These are phyloP conservation scores for Acanthisitta chloris DNA, from an alignment of 2,113 vertebrate genomes.

Conservation along the genomic window DNA sequence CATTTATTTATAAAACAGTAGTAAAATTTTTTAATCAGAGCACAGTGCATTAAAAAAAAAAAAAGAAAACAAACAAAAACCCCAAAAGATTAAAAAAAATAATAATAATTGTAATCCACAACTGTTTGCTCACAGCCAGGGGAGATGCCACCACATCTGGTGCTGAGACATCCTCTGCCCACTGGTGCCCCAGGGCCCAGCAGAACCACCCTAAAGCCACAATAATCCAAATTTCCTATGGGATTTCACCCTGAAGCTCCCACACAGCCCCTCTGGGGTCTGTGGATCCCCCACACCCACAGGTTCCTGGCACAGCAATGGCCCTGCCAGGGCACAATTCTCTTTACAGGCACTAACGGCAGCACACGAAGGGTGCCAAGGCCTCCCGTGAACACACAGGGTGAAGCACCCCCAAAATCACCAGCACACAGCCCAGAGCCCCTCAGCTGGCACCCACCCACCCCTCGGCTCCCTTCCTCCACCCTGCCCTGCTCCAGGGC, in stretches of 20 bases:
- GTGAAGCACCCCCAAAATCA: not conserved
- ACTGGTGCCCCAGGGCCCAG: rapidly evolving
- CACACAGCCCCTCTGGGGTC: rapidly evolving
- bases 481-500: not conserved
- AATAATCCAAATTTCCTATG: not conserved
- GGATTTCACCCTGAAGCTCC: not conserved
- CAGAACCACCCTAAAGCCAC: not conserved
- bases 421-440: not conserved
- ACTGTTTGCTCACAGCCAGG: not conserved
- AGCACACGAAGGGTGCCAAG: not conserved
- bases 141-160: not conserved
- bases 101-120: slow-evolving; percentile 5
- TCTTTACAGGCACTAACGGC: not conserved
- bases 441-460: too few species aligned
- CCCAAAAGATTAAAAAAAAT: slow-evolving; percentile 14
- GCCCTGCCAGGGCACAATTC: not conserved
- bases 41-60: slow-evolving; percentile 63
- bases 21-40: slow-evolving; percentile 70
- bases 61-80: not conserved
- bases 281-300: rapidly evolving
- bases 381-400: not conserved
- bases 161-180: not conserved
- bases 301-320: not conserved
- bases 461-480: not conserved
- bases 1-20: slow-evolving; percentile 76